Evolutionary conservation across 1,140 invertebrate genomes (phyloP), one percentile per base, ranked within the genome.

Genomic region (Zaprionus davidi): DNA sequence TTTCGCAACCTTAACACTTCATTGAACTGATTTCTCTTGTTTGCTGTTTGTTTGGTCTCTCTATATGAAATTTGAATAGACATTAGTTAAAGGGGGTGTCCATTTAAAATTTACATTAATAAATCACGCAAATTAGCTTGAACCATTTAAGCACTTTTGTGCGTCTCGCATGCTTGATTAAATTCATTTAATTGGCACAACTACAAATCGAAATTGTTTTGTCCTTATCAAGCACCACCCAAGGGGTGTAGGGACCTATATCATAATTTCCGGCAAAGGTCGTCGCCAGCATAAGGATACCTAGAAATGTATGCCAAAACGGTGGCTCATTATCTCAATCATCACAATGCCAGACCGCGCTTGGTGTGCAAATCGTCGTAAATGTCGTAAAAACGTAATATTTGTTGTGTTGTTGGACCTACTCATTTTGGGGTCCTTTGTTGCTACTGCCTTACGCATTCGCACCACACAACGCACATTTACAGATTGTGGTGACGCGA

Each of bases 181-280:
- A 78, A 76, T 87, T 78, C 65, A 72, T 58, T 66, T 81, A 67
- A 80, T 77, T 65, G 28, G 1, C 58, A 17, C 20, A 60, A 49
- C 38, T 38, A 20, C 17, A 56, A 44, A 46, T 20, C 60, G 57
- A 36, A 26, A 69, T 55, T 68, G 58, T 53, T 69, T 65, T 49
- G 31, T 57, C 26, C 53, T 68, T 76, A 71, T 78, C 62, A 64
- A 58, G 36, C 31, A 26, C 49, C 51, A 58, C 59, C 56, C 15
- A 41, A 70, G 64, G 34, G 53, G 56, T 13, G 28, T 63, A 60
- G n/a, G 68, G 65, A 76, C 74, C 31, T 34, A 65, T 81, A 80
- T 90, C 86, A 90, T 90, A 90, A 90, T 90, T 90, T 85, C 86
- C 86, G 79, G 68, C 81, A 84, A 84, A 84, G 84, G 81, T 88